Percentiles rank a stretch among this genome's conserved stretches.
phyloP scores from a whole-genome alignment of 2,113 vertebrate genomes.

The Sorex araneus region DNA sequence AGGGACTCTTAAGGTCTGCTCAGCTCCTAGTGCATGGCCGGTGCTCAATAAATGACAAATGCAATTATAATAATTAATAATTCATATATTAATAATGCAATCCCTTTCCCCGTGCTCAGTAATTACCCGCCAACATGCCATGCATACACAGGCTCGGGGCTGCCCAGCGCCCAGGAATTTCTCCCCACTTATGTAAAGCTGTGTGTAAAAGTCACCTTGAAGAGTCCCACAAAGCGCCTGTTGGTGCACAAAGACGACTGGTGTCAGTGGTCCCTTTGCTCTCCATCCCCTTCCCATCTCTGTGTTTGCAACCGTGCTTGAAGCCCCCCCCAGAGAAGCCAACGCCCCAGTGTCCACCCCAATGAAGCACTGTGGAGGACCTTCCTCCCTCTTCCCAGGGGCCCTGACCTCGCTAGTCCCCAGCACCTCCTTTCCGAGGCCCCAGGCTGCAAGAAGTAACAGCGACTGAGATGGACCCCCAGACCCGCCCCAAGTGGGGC shows the following conservation, averaged over 20 bases:
- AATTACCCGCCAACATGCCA: constrained; percentile 52
- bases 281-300: constrained; percentile 27
- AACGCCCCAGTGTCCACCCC: constrained; percentile 11
- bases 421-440: constrained; percentile 23
- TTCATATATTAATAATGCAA: constrained; percentile 81
- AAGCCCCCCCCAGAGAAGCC: not conserved
- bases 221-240: not conserved
- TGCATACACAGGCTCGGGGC: not conserved
- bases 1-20: constrained; percentile 75
- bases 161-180: not conserved
- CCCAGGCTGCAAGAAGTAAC: not conserved
- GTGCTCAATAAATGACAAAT: constrained; percentile 80
- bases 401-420: not conserved
- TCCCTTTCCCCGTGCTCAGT: constrained; percentile 37
- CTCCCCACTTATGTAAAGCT: not conserved
- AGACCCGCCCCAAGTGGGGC: not conserved
- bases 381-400: no score
- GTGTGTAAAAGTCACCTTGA: constrained; percentile 73
- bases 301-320: constrained; percentile 13
- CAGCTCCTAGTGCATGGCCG: constrained; percentile 69
- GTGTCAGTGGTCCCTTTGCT: constrained; percentile 29
- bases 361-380: not conserved
- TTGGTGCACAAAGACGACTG: not conserved
- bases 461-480: not conserved
- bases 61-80: constrained; percentile 86